These are phyloP conservation scores for Lycophotia porphyrea DNA, from an alignment of 2,888 invertebrate species.

Conservation along the genomic window DNA sequence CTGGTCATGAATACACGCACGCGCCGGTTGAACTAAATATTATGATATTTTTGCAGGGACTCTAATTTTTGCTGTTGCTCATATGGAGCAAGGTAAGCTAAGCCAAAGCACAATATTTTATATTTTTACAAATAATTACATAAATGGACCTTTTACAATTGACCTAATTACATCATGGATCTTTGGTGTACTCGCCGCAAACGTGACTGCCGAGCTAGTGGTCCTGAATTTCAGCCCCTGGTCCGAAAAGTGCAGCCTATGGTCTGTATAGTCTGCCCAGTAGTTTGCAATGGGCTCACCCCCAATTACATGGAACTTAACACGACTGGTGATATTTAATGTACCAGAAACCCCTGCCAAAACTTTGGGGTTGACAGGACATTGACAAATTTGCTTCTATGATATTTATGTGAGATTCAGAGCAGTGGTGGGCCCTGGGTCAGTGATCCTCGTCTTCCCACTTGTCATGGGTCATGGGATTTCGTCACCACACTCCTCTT, in stretches of 20 bases:
- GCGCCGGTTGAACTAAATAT: neutral
- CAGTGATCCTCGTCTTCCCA: too few species aligned
- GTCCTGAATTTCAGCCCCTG: neutral
- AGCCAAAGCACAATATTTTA: neutral
- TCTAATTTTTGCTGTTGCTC: conserved; percentile 30
- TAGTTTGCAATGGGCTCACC: neutral
- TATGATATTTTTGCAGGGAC: conserved; percentile 25
- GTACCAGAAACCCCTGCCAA: neutral
- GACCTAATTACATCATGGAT: too few species aligned
- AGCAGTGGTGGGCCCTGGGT: neutral
- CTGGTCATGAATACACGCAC: neutral
- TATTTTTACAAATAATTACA: neutral
- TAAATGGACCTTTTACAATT: too few species aligned
- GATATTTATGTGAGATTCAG: neutral
- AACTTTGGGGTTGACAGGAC: too few species aligned
- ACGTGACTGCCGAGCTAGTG: neutral
- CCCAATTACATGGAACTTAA: neutral
- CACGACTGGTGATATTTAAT: neutral
- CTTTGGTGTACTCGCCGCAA: neutral
- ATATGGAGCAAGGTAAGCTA: conserved; percentile 14
- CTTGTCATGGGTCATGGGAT: too few species aligned
- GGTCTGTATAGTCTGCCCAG: neutral
- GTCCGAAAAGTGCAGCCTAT: neutral
- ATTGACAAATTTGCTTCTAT: neutral
- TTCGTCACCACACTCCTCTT: too few species aligned